Base-by-base conservation (phyloP, 2,113 vertebrate species). In the Nannobrachium achirus region DNA sequence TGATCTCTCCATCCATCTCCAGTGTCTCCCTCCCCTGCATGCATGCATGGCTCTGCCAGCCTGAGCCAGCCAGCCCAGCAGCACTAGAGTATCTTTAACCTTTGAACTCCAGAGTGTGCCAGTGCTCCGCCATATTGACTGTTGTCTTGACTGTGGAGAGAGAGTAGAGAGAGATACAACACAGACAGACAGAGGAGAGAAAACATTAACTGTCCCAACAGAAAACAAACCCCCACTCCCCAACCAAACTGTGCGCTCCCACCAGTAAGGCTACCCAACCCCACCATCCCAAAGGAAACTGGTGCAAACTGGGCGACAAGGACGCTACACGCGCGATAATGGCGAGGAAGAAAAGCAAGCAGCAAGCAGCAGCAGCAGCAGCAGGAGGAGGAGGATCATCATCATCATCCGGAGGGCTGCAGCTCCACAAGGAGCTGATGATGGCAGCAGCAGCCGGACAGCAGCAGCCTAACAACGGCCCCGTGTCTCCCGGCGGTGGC, bases 61-160 rank as follows among this genome's bases (percentile, higher is more conserved):
- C 25, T n/a, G n/a, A 33, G 25, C 25, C 25, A 33, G n/a, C n/a
- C n/a, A n/a, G n/a, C n/a, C n/a, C n/a, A n/a, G n/a, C n/a, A n/a
- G 25, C 25, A 33, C 3, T 33, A 33, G 25, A 92, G 72, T 91
- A 82, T 84, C 79, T 84, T 78, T 94, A 86, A 94, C 93, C 94
- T 92, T 78, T 94, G 91, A 92, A 92, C 93, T 82, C 87, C 73
- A 72, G 91, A 93, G 82, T 86, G 92, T 88, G 91, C 92, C 93
- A 95, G 93, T 86, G 82, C 81, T 93, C 94, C 95, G 95, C 95
- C 95, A 96, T 96, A 96, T 96, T 96, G 94, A 94, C 95, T 96
- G 95, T 96, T 96, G 94, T 96, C 94, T 95, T 94, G 94, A 92
- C 91, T 93, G 90, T 91, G 25, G 25, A 33, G 25, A 33, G 25